Conservation (phyloP, 2,888 invertebrate species). For the Belgica antarctica region DNA sequence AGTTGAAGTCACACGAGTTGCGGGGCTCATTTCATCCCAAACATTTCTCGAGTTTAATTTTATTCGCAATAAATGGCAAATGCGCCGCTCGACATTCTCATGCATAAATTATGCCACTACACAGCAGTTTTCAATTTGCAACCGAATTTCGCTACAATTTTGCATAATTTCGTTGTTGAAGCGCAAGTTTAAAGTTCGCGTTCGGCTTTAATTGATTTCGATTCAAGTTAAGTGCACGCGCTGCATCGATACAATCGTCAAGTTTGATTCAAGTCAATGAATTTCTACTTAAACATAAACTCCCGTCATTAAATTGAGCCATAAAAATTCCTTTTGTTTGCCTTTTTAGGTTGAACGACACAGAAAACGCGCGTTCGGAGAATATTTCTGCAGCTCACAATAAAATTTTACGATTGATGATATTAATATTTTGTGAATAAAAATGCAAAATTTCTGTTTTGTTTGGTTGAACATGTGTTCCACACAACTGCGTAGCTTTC, state of each 20-base stretch:
- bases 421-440: not conserved
- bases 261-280: not conserved
- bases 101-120: conserved; percentile 3
- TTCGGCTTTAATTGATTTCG: conserved; percentile 4
- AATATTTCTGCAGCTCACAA: conserved; percentile 5
- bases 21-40: not conserved
- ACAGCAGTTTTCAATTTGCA: not conserved
- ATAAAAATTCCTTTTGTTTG: not conserved
- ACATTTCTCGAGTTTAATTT: not conserved
- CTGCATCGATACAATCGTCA: not conserved
- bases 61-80: conserved; percentile 3
- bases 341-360: not conserved
- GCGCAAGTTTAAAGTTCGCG: no score
- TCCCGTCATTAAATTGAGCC: not conserved
- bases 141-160: not conserved
- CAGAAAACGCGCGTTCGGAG: not conserved
- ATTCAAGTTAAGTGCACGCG: no score
- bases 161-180: no score
- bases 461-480: conserved; percentile 23
- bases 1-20: not conserved
- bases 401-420: conserved; percentile 13
- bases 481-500: not conserved
- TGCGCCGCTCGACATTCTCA: not conserved
- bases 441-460: not conserved
- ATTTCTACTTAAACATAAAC: not conserved